These are phyloP conservation scores for Drosophila mulleri DNA, from an alignment of 2,888 invertebrate genomes.

Conservation along the genomic window DNA sequence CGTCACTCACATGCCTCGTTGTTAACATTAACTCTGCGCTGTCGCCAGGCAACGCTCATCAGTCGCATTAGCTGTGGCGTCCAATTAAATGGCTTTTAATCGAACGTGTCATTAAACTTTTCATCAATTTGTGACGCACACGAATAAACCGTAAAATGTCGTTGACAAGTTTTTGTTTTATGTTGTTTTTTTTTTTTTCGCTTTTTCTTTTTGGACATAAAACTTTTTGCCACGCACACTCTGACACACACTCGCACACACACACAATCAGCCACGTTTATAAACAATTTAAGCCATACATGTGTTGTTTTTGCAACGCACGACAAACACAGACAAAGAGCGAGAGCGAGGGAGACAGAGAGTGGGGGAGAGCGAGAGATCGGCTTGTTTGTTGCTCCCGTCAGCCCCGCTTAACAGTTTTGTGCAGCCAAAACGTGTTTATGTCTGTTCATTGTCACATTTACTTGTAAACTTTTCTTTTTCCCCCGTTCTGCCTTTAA, in stretches of 20 bases:
- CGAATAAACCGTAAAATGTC: slow-evolving; percentile 42
- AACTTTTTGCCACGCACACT: slow-evolving; percentile 44
- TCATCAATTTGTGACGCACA: slow-evolving; percentile 66
- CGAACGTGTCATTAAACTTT: slow-evolving; percentile 71
- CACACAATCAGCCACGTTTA: slow-evolving; percentile 40
- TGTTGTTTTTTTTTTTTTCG: background rate
- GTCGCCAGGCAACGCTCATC: background rate
- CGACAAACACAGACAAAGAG: slow-evolving; percentile 49
- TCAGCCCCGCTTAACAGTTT: slow-evolving; percentile 53
- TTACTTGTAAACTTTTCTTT: slow-evolving; percentile 71
- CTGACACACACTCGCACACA: slow-evolving; percentile 1
- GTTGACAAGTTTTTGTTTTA: slow-evolving; percentile 42
- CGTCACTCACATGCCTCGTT: background rate
- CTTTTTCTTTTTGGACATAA: slow-evolving; percentile 35
- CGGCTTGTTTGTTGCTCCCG: background rate
- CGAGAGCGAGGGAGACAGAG: slow-evolving; percentile 11
- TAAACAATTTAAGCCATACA: slow-evolving; percentile 73
- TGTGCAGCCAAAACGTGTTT: slow-evolving; percentile 72
- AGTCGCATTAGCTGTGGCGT: slow-evolving; percentile 3
- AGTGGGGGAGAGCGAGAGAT: slow-evolving; percentile 1
- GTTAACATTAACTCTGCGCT: background rate
- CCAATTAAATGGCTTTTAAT: slow-evolving; percentile 53
- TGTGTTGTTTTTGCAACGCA: slow-evolving; percentile 67
- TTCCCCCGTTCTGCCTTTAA: slow-evolving; percentile 8
- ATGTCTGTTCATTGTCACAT: slow-evolving; percentile 79